Evolutionary conservation across 2,113 vertebrate genomes (phyloP), one percentile per base, ranked within the genome.

Genomic region (Lucifuga dentata): DNA sequence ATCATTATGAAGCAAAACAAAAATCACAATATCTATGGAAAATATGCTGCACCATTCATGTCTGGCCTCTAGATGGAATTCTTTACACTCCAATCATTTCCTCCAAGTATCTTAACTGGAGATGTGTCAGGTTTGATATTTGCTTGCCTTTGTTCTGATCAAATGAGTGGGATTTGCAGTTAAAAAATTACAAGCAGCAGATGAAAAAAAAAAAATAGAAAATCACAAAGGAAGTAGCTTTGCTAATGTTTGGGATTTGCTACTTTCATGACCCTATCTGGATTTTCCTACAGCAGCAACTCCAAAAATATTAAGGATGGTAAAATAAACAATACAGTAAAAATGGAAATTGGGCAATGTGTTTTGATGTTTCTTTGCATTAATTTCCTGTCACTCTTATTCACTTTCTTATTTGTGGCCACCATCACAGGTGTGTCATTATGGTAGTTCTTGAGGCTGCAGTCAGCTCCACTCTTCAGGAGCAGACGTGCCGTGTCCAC

Each of bases 351-450:
- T 24, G 10, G 15, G 1, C 9, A 17, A n/a, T n/a, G n/a, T 43
- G 16, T 4, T 16, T 19, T 45, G 1, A 19, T 33, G 6, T 26
- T 32, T 15, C 20, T 48, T 5, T 9, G 5, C 19, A 16, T 50
- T 61, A 39, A 2, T 44, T 29, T 19, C 33, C 19, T 71, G 39
- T 44, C 5, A 16, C 33, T 2, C 32, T 57, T 2, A 29, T 72
- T 79, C 64, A 96, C 96, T 90, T 91, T 91, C 73, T 94, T 95
- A 86, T 95, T 95, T 63, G 92, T 95, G 29, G 96, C 94, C 87
- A 97, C 94, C 91, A 94, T 96, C 50, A 96, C 89, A 0, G 95
- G 92, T 0, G 95, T 97, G 88, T 97, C 96, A 0, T 97, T 97
- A 85, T 97, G 95, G 41, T 95, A 95, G 86, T 96, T 97, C 89